These are phyloP conservation scores for Zeugodacus cucurbitae DNA, from an alignment of 1,140 invertebrate genomes.

Conservation along the genomic window DNA sequence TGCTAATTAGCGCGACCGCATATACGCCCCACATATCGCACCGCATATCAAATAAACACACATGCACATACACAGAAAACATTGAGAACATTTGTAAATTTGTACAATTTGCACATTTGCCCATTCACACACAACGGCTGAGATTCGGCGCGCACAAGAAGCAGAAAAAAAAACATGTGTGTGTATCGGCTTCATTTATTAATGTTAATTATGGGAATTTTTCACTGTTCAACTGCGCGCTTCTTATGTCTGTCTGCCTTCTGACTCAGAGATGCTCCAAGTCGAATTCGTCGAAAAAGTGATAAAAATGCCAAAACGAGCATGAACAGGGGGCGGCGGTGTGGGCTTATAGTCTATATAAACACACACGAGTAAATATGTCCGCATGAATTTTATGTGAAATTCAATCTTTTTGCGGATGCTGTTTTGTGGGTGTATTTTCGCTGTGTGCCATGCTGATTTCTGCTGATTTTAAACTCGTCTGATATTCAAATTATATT, in stretches of 20 bases:
- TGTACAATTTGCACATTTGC: slow-evolving; percentile 15
- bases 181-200: neutral
- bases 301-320: neutral
- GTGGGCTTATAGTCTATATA: neutral
- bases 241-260: neutral
- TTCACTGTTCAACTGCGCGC: neutral
- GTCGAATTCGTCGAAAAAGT: neutral
- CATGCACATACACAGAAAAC: neutral
- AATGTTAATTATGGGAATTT: slow-evolving; percentile 30
- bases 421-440: neutral
- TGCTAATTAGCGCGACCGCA: neutral
- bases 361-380: neutral
- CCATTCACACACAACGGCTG: neutral
- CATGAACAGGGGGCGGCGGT: neutral
- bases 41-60: neutral
- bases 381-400: neutral
- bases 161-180: too few species aligned
- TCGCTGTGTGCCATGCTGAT: neutral
- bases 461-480: neutral
- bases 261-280: neutral
- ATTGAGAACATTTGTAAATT: neutral
- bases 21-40: neutral
- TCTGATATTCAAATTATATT: neutral
- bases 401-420: slow-evolving; percentile 13
- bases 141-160: neutral